A percentile compares a stretch with the other conserved stretches of the same genome.
These are phyloP conservation scores for Acanthochromis polyacanthus DNA, from an alignment of 2,113 vertebrate species.

Conservation along the genomic window DNA sequence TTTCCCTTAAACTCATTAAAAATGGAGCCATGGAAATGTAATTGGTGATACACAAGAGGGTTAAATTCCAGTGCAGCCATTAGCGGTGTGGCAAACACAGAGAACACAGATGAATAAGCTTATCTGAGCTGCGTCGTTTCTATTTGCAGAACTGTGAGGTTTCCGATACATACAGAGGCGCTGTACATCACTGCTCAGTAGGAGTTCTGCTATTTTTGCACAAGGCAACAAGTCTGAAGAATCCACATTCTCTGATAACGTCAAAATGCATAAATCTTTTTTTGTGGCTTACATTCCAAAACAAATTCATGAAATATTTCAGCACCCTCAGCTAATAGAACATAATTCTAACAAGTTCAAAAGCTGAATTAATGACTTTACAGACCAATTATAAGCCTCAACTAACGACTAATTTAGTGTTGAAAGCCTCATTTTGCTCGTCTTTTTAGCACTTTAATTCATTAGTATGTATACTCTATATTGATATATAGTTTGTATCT, in stretches of 20 bases:
- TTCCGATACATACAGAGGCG: slow-evolving; percentile 20
- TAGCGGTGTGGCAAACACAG: background rate
- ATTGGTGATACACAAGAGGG: background rate
- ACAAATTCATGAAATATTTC: background rate
- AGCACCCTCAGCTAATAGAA: background rate
- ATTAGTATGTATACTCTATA: too few species aligned
- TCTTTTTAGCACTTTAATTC: too few species aligned
- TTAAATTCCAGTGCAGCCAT: background rate
- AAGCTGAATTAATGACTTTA: too few species aligned
- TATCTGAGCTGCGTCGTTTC: background rate
- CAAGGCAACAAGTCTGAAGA: slow-evolving; percentile 12
- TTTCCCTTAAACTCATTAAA: background rate
- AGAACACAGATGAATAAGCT: background rate
- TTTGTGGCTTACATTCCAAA: background rate
- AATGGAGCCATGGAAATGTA: background rate
- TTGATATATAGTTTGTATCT: too few species aligned
- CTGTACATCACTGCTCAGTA: slow-evolving; percentile 16
- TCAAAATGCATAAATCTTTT: background rate
- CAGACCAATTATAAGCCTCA: too few species aligned
- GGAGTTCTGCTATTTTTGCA: slow-evolving; percentile 24
- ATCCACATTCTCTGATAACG: background rate
- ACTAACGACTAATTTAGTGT: too few species aligned
- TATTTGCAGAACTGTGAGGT: slow-evolving; percentile 36
- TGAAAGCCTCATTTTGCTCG: too few species aligned
- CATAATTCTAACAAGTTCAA: background rate